Base-by-base conservation (phyloP, 2,797 vertebrate species). In the Oreochromis grahami region DNA sequence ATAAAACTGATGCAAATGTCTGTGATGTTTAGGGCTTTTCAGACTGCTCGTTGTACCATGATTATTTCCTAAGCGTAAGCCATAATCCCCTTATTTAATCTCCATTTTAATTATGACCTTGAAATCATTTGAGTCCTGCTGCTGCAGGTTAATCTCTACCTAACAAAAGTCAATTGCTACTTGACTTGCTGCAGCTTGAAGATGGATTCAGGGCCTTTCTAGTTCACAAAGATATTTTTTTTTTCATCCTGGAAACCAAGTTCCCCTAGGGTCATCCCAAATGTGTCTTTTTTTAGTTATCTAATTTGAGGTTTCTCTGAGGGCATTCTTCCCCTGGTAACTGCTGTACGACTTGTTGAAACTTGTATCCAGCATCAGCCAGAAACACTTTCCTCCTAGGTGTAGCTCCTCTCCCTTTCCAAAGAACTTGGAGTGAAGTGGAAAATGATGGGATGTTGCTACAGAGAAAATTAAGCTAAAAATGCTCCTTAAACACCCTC, bases 371-470 rank as follows among this genome's bases (percentile, higher is more conserved):
- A 56, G 36, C 53, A 15, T 53, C 53, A 83, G 56, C 36, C 74
- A 26, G 72, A 24, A 21, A 84, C 77, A 78, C 58, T 86, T 79
- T 79, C 77, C 45, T 85, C 60, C 48, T 79, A 12, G 5, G 84
- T 84, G 82, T 50, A 84, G 76, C 65, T 77, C 53, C 52, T 55
- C n/a, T 84, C 74, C 17, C 50, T 77, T n/a, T 84, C 78, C 63
- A 82, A 72, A 90, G 63, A 87, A 79, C 85, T 93, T 91, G 84
- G 68, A 34, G 72, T 11, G 11, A 86, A 91, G 84, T 88, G 81
- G 77, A 89, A 86, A 92, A 91, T 90, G 85, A 94, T 84, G 58
- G 84, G 85, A 83, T 87, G 83, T 80, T 52, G 26, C 56, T 80
- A 70, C 77, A 86, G 76, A 80, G 77, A 86, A 84, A 78, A 81